Conservation (phyloP, 2,797 vertebrate species). For the Eulemur mongoz region DNA sequence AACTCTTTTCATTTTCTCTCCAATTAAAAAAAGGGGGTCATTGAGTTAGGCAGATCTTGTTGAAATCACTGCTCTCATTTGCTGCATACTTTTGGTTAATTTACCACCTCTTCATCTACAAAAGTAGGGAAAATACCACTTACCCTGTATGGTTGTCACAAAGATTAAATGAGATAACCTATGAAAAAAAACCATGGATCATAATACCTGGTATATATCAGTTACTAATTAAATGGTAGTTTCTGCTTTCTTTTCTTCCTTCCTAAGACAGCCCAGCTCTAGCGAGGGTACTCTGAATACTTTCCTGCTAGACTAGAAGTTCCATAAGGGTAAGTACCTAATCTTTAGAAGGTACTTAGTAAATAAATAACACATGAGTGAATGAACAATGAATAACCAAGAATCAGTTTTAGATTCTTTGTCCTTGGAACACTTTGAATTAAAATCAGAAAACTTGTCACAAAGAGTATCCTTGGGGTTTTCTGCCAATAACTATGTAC, state of each 20-base stretch:
- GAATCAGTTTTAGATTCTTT: not conserved
- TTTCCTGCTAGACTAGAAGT: not conserved
- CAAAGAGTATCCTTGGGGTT: not conserved
- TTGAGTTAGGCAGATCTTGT: not conserved
- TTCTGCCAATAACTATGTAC: not conserved
- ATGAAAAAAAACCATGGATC: not conserved
- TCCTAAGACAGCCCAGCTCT: not conserved
- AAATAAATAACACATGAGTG: not conserved
- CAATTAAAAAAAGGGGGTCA: not conserved
- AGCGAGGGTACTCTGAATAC: not conserved
- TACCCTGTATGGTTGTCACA: not conserved
- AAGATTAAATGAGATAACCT: not conserved
- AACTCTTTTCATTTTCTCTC: not conserved
- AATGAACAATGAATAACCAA: not conserved
- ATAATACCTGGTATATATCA: not conserved
- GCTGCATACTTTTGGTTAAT: not conserved
- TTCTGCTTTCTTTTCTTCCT: not conserved
- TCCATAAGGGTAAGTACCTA: not conserved
- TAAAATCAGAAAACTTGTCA: slow-evolving; percentile 3
- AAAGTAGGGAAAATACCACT: not conserved
- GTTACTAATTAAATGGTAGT: not conserved
- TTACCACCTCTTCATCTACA: not conserved
- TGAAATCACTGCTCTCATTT: not conserved
- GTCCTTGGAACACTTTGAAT: not conserved
- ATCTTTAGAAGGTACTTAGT: not conserved